Percentiles rank a stretch among this genome's conserved stretches.
Evolutionary conservation across 2,797 vertebrate species (phyloP).

Genomic region (Margarornis squamiger): DNA sequence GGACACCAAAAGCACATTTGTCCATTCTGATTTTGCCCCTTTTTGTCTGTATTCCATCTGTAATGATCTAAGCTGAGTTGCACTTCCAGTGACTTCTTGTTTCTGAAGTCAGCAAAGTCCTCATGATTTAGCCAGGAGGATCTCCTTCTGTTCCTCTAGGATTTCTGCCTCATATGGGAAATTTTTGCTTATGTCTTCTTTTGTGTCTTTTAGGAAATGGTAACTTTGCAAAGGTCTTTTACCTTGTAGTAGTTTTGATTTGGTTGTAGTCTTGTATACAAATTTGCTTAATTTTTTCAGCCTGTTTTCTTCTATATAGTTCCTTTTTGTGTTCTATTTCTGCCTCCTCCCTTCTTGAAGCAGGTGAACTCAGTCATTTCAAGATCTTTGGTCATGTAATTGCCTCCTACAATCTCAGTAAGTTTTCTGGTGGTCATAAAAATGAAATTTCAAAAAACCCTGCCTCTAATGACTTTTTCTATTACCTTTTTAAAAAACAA

Average conservation of each 20-base stretch:
- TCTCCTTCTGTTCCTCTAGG: neutral
- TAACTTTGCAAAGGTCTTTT: neutral
- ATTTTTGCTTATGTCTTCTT: neutral
- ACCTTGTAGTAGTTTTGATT: neutral
- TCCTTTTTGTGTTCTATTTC: neutral
- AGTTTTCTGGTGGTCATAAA: neutral
- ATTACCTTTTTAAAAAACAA: neutral
- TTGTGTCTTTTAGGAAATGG: neutral
- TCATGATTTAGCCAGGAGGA: neutral
- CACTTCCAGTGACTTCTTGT: neutral
- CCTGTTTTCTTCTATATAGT: neutral
- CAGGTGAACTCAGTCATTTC: neutral
- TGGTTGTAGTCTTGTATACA: neutral
- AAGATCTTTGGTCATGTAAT: neutral
- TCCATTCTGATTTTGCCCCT: neutral
- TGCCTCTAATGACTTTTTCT: neutral
- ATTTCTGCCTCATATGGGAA: neutral
- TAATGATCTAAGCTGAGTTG: neutral
- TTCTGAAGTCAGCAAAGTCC: neutral
- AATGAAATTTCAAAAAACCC: neutral
- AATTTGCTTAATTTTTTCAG: neutral
- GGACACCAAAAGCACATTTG: neutral
- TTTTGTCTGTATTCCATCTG: neutral
- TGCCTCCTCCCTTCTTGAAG: neutral
- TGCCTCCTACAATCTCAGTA: neutral